A percentile compares a stretch with the other conserved stretches of the same genome.
phyloP scores from a whole-genome alignment of 2,888 invertebrate species.

The Uropetala carovei region DNA sequence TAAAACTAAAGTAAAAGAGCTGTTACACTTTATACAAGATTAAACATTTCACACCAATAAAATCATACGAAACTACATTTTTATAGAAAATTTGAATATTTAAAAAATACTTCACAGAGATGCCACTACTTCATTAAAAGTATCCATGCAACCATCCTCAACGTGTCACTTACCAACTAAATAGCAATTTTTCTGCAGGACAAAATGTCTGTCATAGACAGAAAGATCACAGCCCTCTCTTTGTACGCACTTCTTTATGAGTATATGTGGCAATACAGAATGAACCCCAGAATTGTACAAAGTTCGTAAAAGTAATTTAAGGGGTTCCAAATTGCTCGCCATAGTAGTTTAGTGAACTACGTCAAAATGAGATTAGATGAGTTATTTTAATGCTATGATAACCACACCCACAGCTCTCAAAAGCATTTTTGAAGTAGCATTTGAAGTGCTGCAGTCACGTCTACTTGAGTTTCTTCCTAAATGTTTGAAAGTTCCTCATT shows the following conservation, averaged over 20 bases:
- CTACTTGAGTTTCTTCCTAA: too few species aligned
- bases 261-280: not conserved
- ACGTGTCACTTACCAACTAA: slow-evolving; percentile 34
- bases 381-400: not conserved
- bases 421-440: not conserved
- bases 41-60: not conserved
- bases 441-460: not conserved
- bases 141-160: not conserved
- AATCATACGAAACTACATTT: not conserved
- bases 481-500: too few species aligned
- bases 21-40: not conserved
- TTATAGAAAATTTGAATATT: not conserved
- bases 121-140: not conserved
- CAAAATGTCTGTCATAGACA: not conserved
- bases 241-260: not conserved
- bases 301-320: not conserved
- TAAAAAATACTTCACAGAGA: not conserved
- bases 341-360: not conserved
- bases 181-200: not conserved
- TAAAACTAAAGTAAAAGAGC: not conserved
- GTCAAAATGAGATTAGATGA: not conserved
- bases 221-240: not conserved
- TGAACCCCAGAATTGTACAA: slow-evolving; percentile 15
- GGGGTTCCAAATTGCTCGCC: not conserved
- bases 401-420: not conserved